Base-by-base conservation (phyloP, 2,797 vertebrate species). In the Kryptolebias ocellatus region DNA sequence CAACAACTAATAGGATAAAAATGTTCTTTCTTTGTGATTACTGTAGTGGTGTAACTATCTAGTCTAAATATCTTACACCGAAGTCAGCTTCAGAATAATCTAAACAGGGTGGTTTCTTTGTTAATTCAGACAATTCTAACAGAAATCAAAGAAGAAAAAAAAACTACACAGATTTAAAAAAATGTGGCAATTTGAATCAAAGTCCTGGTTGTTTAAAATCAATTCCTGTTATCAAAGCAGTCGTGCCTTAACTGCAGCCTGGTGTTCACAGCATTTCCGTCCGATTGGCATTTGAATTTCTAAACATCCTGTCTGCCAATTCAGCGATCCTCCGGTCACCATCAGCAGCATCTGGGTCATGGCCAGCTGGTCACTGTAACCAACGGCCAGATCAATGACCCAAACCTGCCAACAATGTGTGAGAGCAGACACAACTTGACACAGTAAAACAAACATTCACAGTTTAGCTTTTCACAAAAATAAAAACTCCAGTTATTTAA, bases 341-440 rank as follows among this genome's bases (percentile, higher is more conserved):
- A 95, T 93, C 68, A 97, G 85, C 87, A 94, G 72, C 85, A 97
- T 91, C 88, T 95, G 95, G 45, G 96, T 97, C 95, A 96, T 89
- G 83, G 96, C 94, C 90, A 97, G 88, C 87, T 98, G 96, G 89
- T 98, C 93, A 79, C 96, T 98, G 45, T 96, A 97, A 44, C 89
- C 83, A 61, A 98, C 81, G 88, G 94, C 91, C 56, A 97, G 92
- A 89, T 96, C 96, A 65, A 95, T 92, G 65, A 94, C 95, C 96
- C 96, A 98, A 39, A 99, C 94, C 96, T 98, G 87, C 64, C 83
- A 57, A 88, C 67, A 85, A 63, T 50, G 44, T 59, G 74, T 72
- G 60, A 80, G 4, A 56, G 62, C 67, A 61, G 16, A 72, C 53
- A 73, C 63, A 70, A 78, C 72, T 34, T 66, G 18, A 76, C 31